Evolutionary conservation across 1,140 invertebrate species (phyloP), one percentile per base, ranked within the genome.

Genomic region (Watersipora subatra): DNA sequence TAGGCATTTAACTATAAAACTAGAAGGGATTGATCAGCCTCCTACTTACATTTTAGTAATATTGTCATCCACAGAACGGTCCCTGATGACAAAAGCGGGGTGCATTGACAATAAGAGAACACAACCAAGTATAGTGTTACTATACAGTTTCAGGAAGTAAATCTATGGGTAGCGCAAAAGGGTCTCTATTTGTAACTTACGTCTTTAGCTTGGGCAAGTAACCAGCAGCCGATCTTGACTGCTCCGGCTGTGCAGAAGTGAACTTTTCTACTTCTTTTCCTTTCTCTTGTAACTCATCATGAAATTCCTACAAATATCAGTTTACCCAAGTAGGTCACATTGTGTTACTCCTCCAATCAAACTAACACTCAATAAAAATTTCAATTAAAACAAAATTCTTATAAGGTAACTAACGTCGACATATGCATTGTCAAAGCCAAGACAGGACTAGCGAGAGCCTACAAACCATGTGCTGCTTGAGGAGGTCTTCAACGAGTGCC

Each of bases 391-490:
- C n/a, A n/a, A n/a, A n/a, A n/a, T n/a, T n/a, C n/a, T n/a, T n/a
- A n/a, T n/a, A n/a, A n/a, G n/a, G n/a, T n/a, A n/a, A n/a, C n/a
- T n/a, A n/a, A n/a, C n/a, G n/a, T n/a, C n/a, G n/a, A n/a, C n/a
- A n/a, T n/a, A n/a, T n/a, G n/a, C n/a, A n/a, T n/a, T n/a, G n/a
- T n/a, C n/a, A n/a, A n/a, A n/a, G n/a, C n/a, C n/a, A n/a, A n/a
- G n/a, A n/a, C n/a, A n/a, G n/a, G n/a, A n/a, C n/a, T n/a, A n/a
- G n/a, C n/a, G n/a, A n/a, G n/a, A n/a, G n/a, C n/a, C n/a, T 25
- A 69, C 73, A 65, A 65, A 78, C 77, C 63, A 71, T 58, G 69
- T 80, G 78, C 66, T 80, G 77, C 61, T 76, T 78, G 56, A 75
- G 69, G 29, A 80, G 70, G 7, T 72, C 70, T 30, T 80, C 78